Base-by-base conservation (phyloP, 2,888 invertebrate species). In the Agriopis aurantiaria region DNA sequence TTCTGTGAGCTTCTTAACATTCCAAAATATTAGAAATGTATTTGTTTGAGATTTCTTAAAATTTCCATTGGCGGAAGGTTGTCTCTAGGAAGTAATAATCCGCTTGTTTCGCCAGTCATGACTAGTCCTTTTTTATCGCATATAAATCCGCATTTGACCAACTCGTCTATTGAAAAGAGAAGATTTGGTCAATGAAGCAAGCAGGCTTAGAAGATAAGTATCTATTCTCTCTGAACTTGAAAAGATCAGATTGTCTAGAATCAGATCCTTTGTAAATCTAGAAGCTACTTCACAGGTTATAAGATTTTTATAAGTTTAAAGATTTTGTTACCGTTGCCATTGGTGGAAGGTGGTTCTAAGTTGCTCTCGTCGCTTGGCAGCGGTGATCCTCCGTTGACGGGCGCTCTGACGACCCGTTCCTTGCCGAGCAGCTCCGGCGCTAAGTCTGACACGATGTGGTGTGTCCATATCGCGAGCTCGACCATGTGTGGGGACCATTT, bases 401-500 rank as follows among this genome's bases (percentile, higher is more conserved):
- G 87, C 76, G 89, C 86, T 76, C 96, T 95, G 70, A 81, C 75
- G 56, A 77, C 81, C 23, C 96, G 96, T 91, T 97, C 96, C 81
- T 96, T 96, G 81, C 97, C 97, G 77, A 98, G 95, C 75, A 98
- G 91, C 83, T 97, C 97, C 48, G 98, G 98, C 89, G 97, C 97
- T 80, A 97, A 88, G 82, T 98, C 98, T 73, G 97, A 96, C 75
- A 98, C 96, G 68, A 98, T 96, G 88, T 97, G 97, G 91, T 98
- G 98, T 68, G 99, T 97, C 99, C 99, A 99, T 82, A 99, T 90
- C 56, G 98, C 97, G 84, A 99, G 91, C 91, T 99, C 99, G 68
- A 99, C 98, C 94, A 96, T 96, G 91, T 96, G 97, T 49, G 97
- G 96, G 11, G 96, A 96, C 96, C 96, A 97, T 82, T 95, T 95